phyloP scores from a whole-genome alignment of 2,888 invertebrate genomes.

The Metopia argyrocephala region DNA sequence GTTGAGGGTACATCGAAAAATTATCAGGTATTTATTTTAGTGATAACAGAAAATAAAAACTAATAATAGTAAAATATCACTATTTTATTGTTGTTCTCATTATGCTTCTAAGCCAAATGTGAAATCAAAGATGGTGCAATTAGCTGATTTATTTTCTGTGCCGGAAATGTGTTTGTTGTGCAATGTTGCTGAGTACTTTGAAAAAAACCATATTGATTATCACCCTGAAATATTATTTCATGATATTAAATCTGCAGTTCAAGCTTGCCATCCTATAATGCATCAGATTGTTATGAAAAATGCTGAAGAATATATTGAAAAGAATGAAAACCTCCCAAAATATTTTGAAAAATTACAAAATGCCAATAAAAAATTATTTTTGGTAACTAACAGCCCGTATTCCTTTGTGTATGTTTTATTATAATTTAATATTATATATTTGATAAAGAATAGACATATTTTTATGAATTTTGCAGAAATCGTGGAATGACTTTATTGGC shows the following conservation, averaged over 20 bases:
- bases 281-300: conserved; percentile 92
- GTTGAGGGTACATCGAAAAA: conserved; percentile 88
- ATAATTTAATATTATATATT: not conserved
- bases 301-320: conserved; percentile 88
- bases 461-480: conserved; percentile 81
- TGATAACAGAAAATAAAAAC: too few relatives aligned
- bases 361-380: conserved; percentile 91
- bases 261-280: conserved; percentile 92
- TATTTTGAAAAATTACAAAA: conserved; percentile 88
- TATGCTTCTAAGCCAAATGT: conserved; percentile 70
- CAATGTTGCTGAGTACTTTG: conserved; percentile 96
- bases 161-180: conserved; percentile 97
- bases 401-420: conserved; percentile 90
- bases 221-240: conserved; percentile 97
- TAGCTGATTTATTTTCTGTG: conserved; percentile 97
- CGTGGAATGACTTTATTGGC: conserved; percentile 94
- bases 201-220: conserved; percentile 92
- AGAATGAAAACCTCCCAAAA: conserved; percentile 84
- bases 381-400: conserved; percentile 98
- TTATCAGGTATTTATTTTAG: conserved; percentile 81
- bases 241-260: conserved; percentile 94
- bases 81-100: conserved; percentile 1
- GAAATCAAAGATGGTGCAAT: conserved; percentile 90
- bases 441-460: not conserved
- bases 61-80: conserved; percentile 19